Base-by-base conservation (phyloP, 2,113 vertebrate genomes). In the Columba livia region DNA sequence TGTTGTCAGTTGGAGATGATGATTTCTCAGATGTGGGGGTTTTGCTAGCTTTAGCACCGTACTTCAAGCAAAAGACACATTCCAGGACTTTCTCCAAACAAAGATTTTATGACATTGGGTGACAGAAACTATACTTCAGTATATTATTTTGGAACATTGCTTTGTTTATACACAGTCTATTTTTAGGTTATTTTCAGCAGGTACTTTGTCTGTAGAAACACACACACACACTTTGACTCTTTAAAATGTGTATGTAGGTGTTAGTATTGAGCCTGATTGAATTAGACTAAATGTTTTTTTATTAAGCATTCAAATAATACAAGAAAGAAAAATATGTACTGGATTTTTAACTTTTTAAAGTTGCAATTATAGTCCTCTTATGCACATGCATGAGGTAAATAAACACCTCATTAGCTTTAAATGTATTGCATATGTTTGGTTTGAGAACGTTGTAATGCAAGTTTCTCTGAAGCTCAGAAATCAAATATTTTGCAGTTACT, bases 401-500 rank as follows among this genome's bases (percentile, higher is more conserved):
- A 94, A 57, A 28, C 36, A 84, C 75, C 56, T 95, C 96, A 89
- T 96, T 93, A 78, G 32, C 91, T 93, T 91, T 78, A 93, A 96
- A 93, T 77, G 36, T 53, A 79, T 91, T 90, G 15, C 75, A 34
- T 80, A 42, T 65, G 51, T 60, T 94, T 96, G 64, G 56, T 81
- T 94, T 77, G 50, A 85, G 78, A 96, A 84, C 75, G 50, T 64
- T 75, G 12, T 32, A 47, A 40, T 71, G 56, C 79, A 95, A 97
- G 86, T 84, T 81, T 93, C 74, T n/a, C 36, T 81, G 61, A 84
- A 89, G 66, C 82, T 89, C 42, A 66, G 44, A 94, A 94, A 73
- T 69, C 40, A 83, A 93, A 92, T 89, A 93, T 97, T 96, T 97
- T 95, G 51, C 54, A 77, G 42, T 65, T 97, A 94, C 91, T 97